Base-by-base conservation (phyloP, 2,113 vertebrate genomes). In the Progne subis region DNA sequence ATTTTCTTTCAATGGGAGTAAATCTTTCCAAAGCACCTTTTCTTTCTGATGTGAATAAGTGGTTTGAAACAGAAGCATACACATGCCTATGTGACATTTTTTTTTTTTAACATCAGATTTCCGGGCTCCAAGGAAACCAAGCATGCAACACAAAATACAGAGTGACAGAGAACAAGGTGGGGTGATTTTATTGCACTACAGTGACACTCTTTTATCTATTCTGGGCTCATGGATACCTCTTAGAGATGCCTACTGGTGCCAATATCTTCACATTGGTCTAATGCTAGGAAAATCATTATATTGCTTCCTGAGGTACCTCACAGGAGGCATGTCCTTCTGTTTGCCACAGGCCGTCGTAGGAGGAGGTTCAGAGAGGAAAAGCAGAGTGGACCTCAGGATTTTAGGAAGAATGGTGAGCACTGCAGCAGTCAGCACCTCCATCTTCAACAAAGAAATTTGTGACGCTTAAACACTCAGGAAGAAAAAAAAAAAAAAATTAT, bases 11-110 rank as follows among this genome's bases (percentile, higher is more conserved):
- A 83, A 92, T 85, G 59, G 57, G 34, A 95, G 78, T 89, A 96
- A 95, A 91, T 75, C 77, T 65, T 97, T 95, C 88, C 75, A 74
- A 87, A 94, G 89, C 70, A 74, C 95, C 80, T 93, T 97, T 97
- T 94, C 91, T 95, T 97, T 96, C 76, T 80, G 71, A 56, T 94
- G 92, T 88, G 95, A 88, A 82, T 92, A 94, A 91, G 84, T 79
- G 76, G 86, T 82, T 69, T 76, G 91, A 92, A 96, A 77, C 72
- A 92, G 91, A 78, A 88, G 77, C 72, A 81, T n/a, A 81, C 70
- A 70, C 88, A 64, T 74, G 46, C 77, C 70, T 52, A 17, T 72
- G 57, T 90, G 94, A 93, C 37, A 57, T 90, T 86, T 92, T 92
- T 90, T 86, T 94, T 92, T 90, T 90, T 59, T 28, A 47, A 88